Conservation (phyloP, 92 coral and sea anemone genomes). For the Parazoanthus atlanticus region DNA sequence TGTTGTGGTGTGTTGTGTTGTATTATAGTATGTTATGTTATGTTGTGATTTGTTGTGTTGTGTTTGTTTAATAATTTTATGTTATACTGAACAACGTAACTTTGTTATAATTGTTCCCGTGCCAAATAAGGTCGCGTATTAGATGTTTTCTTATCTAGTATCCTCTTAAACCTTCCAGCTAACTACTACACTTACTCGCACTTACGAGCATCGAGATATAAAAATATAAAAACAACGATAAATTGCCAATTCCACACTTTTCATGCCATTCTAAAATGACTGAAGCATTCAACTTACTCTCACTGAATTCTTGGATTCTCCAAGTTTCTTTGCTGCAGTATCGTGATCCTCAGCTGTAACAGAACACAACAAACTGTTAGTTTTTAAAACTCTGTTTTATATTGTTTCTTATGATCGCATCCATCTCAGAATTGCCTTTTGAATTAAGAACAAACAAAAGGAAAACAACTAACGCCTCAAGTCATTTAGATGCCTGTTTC, state of each 20-base stretch:
- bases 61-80: background rate
- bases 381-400: background rate
- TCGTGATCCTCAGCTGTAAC: background rate
- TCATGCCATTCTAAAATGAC: background rate
- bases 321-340: conserved; percentile 11
- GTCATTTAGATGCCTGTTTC: no score
- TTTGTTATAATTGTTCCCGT: background rate
- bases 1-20: background rate
- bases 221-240: no score
- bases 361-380: background rate
- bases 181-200: no score
- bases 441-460: no score
- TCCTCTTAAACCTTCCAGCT: no score
- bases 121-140: background rate
- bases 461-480: no score
- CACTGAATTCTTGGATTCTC: conserved; percentile 26
- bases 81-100: background rate
- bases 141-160: no score
- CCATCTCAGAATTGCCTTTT: no score
- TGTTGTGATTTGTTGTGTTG: background rate
- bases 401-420: background rate
- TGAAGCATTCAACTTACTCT: conserved; percentile 10
- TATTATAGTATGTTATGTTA: background rate
- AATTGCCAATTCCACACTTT: no score
- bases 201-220: no score